Percentiles rank a stretch among this genome's conserved stretches.
phyloP scores from a whole-genome alignment of 2,113 vertebrate genomes.

The Chaetodon auriga region DNA sequence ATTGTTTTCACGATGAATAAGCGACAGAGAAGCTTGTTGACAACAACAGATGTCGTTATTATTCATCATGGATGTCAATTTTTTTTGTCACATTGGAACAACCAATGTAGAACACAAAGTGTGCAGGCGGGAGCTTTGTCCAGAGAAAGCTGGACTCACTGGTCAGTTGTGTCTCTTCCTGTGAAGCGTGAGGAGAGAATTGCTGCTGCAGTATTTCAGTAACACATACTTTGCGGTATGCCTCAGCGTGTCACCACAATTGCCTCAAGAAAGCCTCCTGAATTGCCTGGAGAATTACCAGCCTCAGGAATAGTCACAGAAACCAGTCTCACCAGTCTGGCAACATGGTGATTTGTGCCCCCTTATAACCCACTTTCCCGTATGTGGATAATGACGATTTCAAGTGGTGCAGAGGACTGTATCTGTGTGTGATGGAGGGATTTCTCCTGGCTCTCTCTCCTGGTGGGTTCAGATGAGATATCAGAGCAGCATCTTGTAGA shows the following conservation, averaged over 20 bases:
- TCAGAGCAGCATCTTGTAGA: slow-evolving; percentile 34
- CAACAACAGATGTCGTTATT: slow-evolving; percentile 1
- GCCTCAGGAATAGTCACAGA: slow-evolving; percentile 33
- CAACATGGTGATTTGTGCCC: background rate
- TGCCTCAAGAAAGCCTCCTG: slow-evolving; percentile 17
- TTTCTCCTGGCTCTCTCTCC: slow-evolving; percentile 16
- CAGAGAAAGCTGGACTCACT: background rate
- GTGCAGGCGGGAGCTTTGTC: slow-evolving; percentile 7
- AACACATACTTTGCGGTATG: background rate
- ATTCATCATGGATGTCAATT: slow-evolving; percentile 3
- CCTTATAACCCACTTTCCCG: slow-evolving; percentile 27
- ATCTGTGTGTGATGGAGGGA: slow-evolving; percentile 12
- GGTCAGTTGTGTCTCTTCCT: background rate
- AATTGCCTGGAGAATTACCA: slow-evolving; percentile 36
- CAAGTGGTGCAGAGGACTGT: background rate
- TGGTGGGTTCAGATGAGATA: slow-evolving; percentile 31
- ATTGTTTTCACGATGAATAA: background rate
- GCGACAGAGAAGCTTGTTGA: background rate
- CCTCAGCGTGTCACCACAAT: slow-evolving; percentile 22
- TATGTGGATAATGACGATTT: slow-evolving; percentile 30
- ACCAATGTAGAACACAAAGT: background rate
- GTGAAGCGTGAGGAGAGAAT: slow-evolving; percentile 14
- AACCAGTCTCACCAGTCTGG: slow-evolving; percentile 33
- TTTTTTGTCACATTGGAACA: background rate
- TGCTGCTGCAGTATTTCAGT: slow-evolving; percentile 26